These are phyloP conservation scores for Scomber japonicus DNA, from an alignment of 2,113 vertebrate genomes.

Conservation along the genomic window DNA sequence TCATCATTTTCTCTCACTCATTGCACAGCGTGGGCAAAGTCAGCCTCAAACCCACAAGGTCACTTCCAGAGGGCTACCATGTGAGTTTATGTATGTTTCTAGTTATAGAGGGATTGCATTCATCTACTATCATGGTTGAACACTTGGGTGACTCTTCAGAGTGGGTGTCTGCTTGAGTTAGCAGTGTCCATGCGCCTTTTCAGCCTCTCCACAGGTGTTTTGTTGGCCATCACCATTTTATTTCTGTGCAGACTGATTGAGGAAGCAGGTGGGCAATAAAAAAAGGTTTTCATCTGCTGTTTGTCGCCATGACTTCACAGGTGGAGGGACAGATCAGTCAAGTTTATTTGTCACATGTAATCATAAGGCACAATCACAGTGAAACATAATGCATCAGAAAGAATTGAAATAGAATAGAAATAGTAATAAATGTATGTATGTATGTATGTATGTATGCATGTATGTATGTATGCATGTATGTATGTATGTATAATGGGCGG, in stretches of 20 bases:
- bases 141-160: conserved; percentile 10
- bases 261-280: conserved; percentile 37
- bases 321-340: conserved; percentile 23
- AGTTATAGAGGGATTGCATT: background rate
- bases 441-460: too few species aligned
- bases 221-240: conserved; percentile 32
- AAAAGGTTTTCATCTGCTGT: conserved; percentile 29
- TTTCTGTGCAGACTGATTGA: conserved; percentile 50
- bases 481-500: too few species aligned
- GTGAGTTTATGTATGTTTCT: conserved; percentile 8
- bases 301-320: conserved; percentile 55
- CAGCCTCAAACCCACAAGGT: background rate
- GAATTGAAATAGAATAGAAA: too few species aligned
- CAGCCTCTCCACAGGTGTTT: conserved; percentile 47
- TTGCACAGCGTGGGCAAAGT: conserved; percentile 37
- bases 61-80: background rate
- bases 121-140: background rate
- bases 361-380: too few species aligned
- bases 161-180: background rate
- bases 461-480: too few species aligned
- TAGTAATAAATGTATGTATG: too few species aligned
- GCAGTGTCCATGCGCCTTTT: background rate
- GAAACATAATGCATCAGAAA: too few species aligned
- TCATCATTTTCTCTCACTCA: conserved; percentile 12
- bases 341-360: too few species aligned